Conservation (phyloP, 2,113 vertebrate genomes). For the Menidia beryllina region DNA sequence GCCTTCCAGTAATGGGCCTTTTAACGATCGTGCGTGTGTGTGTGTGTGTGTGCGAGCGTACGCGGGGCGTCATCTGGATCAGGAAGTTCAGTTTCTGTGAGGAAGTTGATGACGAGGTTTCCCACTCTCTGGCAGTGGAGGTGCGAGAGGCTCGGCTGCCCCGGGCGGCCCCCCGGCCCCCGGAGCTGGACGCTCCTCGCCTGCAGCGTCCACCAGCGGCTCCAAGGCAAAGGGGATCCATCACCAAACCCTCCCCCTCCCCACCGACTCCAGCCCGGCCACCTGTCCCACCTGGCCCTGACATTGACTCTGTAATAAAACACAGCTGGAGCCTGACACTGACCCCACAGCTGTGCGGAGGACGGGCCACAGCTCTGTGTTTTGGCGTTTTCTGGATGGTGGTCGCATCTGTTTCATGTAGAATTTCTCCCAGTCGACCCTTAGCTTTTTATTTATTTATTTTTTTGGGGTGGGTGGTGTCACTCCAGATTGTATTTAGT, state of each 20-base stretch:
- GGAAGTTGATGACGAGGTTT: conserved; percentile 52
- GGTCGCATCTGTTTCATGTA: too few species aligned
- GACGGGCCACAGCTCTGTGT: conserved; percentile 5
- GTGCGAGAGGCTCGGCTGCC: conserved; percentile 10
- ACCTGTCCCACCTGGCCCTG: conserved; percentile 62
- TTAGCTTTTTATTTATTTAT: too few species aligned
- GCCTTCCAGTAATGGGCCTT: too few species aligned
- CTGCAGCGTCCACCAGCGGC: conserved; percentile 7
- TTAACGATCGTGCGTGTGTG: too few species aligned
- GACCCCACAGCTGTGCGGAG: not conserved
- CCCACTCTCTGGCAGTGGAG: conserved; percentile 29
- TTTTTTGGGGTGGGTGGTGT: conserved; percentile 1
- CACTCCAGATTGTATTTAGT: not conserved
- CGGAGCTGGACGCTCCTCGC: conserved; percentile 64
- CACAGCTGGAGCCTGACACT: conserved; percentile 9
- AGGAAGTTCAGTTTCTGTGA: conserved; percentile 52
- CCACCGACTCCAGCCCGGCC: conserved; percentile 16
- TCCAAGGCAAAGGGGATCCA: conserved; percentile 19
- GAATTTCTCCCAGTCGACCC: conserved; percentile 31
- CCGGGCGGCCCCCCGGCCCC: conserved; percentile 52
- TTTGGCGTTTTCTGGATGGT: too few species aligned
- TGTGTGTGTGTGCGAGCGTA: not conserved
- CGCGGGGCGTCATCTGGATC: conserved; percentile 28
- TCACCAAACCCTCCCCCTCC: not conserved
- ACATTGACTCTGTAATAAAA: conserved; percentile 56